Conservation (phyloP, 2,888 invertebrate species). For the Dicycla oo region DNA sequence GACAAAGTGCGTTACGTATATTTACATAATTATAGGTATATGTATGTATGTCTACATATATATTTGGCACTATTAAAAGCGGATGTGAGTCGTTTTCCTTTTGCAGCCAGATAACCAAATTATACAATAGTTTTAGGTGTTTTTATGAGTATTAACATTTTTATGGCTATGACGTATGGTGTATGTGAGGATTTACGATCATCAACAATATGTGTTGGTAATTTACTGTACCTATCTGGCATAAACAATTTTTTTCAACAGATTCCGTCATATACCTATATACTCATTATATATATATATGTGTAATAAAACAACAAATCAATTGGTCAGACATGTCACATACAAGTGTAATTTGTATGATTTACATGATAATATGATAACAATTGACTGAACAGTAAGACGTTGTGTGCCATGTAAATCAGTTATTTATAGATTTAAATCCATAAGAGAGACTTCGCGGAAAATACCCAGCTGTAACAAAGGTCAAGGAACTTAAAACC, state of each 20-base stretch:
- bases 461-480: slow-evolving; percentile 8
- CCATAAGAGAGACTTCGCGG: not conserved
- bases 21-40: slow-evolving; percentile 33
- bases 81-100: slow-evolving; percentile 29
- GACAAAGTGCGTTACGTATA: slow-evolving; percentile 20
- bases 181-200: not conserved
- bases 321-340: not conserved
- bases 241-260: not conserved
- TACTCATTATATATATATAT: too few species aligned
- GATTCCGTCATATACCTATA: not conserved
- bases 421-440: not conserved
- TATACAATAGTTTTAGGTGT: slow-evolving; percentile 12
- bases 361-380: too few species aligned
- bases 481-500: slow-evolving; percentile 32
- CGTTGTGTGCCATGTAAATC: not conserved
- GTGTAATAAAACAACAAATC: not conserved
- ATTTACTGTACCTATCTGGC: not conserved
- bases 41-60: not conserved
- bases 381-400: too few species aligned
- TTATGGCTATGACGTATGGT: not conserved
- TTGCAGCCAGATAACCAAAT: slow-evolving; percentile 1
- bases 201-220: not conserved
- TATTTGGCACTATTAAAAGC: slow-evolving; percentile 31
- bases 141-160: not conserved
- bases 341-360: too few species aligned